Evolutionary conservation across 2,113 vertebrate genomes (phyloP), one percentile per base, ranked within the genome.

Genomic region (Gila orcuttii): DNA sequence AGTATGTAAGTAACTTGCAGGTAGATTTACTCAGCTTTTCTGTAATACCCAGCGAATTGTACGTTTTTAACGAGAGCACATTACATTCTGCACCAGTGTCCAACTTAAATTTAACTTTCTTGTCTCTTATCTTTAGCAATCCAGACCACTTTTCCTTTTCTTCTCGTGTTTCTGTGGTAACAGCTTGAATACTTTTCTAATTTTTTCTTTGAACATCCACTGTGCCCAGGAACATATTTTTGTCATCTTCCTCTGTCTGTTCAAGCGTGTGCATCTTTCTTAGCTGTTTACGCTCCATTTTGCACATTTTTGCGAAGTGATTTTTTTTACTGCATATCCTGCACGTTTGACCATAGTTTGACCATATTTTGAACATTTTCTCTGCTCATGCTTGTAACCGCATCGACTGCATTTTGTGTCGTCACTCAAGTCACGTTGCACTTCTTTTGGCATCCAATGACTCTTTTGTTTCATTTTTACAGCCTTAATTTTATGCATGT

Each of bases 21-120:
- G 28, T 28, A 28, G 28, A 1, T 28, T 28, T 28, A 28, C 28
- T 28, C 28, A 28, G 28, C 28, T 28, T 28, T 1, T 28, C 28
- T 28, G 28, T 28, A 36, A 17, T 36, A 0, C 6, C 13, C 66
- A 69, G 6, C 28, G 6, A 19, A 36, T 36, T 68, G 28, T 15
- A 68, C 2, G 4, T 68, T 31, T 68, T 68, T 2, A 68, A 68
- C 12, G 4, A 68, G 64, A 33, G 64, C 13, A 31, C 33, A 71
- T 71, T 71, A 39, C 68, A 71, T 73, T 73, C 36, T 68, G 64
- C 64, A 68, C 64, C 64, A 31, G 64, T 66, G 28, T 66, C 64
- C 25, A 66, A 31, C 64, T 71, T 71, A 2, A 39, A 71, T 42
- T 39, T 73, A 0, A 73, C 69, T 73, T 73, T 19, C 33, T n/a